Evolutionary conservation across 2,797 vertebrate species (phyloP), one percentile per base, ranked within the genome.

Genomic region (Chiroxiphia lanceolata): DNA sequence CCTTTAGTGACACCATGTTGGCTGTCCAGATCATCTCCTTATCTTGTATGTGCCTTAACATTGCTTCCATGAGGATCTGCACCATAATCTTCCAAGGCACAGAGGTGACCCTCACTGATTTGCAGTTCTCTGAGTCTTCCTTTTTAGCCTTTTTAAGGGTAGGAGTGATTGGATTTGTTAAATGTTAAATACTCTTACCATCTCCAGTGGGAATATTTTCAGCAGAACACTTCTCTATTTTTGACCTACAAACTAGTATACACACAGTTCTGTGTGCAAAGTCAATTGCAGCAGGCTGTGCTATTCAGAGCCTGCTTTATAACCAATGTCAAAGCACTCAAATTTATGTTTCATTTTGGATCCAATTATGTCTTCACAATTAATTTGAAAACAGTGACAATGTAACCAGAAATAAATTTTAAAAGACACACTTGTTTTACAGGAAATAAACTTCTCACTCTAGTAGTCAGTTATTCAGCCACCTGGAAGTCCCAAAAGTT

Each of bases 111-210:
- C 18, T 12, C 57, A 10, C 12, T 19, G 27, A 13, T 44, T 18
- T 44, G 13, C 20, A 38, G 13, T n/a, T 51, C 11, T 20, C n/a
- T 0, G 0, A 34, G 9, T 25, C 14, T 12, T 47, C 53, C 3
- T 21, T 40, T 67, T n/a, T 12, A 67, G 20, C n/a, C 13, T 65
- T 45, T 65, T 59, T 72, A 59, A 59, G 44, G n/a, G 38, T 12
- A 29, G 20, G 45, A 74, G 3, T n/a, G 19, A 29, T 21, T 38
- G 20, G 13, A 51, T 10, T 44, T 27, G 44, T 25, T 44, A 79
- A 40, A 71, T 8, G 4, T 51, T 38, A 53, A 48, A 25, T 61
- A 53, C 5, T 70, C 11, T 56, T 56, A 40, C 5, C 20, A 11
- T 45, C 29, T 25, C 36, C 3, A 2, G 6, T 33, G 8, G 69